A percentile compares a stretch with the other conserved stretches of the same genome.
Conservation (phyloP, 2,888 invertebrate genomes). For the Sturmia bella region DNA sequence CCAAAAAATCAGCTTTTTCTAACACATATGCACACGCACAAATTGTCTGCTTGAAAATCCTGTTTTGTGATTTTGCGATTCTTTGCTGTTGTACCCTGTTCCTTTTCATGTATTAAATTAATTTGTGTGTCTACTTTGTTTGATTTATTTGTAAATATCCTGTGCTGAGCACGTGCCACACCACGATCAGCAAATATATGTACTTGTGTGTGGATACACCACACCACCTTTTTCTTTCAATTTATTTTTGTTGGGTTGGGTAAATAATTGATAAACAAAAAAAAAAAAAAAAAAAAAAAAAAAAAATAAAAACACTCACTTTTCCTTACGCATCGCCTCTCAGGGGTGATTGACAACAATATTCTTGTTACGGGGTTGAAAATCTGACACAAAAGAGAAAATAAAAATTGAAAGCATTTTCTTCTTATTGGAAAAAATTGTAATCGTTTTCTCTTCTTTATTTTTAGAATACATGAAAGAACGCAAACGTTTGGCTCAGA, state of each 20-base stretch:
- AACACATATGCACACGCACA: not conserved
- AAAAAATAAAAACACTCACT: constrained; percentile 31
- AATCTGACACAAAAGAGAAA: constrained; percentile 31
- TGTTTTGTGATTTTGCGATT: not conserved
- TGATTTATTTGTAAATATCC: constrained; percentile 46
- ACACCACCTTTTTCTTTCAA: constrained; percentile 52
- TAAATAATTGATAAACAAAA: constrained; percentile 55
- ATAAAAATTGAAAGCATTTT: not conserved
- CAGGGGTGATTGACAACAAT: not conserved
- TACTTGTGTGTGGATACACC: constrained; percentile 1
- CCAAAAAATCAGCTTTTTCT: too few relatives aligned
- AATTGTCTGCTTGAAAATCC: not conserved
- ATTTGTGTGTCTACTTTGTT: constrained; percentile 1
- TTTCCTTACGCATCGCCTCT: constrained; percentile 35
- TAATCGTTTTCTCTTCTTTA: constrained; percentile 27
- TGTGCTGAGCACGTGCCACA: constrained; percentile 62
- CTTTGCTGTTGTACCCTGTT: too few relatives aligned
- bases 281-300: too few relatives aligned
- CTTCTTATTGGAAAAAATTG: constrained; percentile 40
- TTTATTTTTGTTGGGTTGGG: constrained; percentile 18
- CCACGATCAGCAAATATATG: constrained; percentile 23
- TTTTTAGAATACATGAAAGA: constrained; percentile 82
- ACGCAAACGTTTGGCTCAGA: constrained; percentile 81
- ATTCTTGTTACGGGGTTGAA: constrained; percentile 47
- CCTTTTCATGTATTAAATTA: not conserved